Evolutionary conservation across 1,140 invertebrate species (phyloP), one percentile per base, ranked within the genome.

Genomic region (Tetraneura akinire): DNA sequence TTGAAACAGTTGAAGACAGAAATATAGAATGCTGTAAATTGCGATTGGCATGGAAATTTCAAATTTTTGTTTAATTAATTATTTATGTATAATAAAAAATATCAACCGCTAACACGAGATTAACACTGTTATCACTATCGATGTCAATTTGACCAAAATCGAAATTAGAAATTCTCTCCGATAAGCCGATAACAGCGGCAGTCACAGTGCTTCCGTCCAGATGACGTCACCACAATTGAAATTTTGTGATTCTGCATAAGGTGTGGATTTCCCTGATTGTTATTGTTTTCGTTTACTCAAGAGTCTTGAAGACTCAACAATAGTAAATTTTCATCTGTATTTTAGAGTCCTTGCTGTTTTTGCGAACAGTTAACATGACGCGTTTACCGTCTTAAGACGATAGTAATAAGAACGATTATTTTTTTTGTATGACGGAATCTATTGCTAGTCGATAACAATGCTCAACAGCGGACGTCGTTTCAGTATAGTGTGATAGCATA

Each of bases 241-340:
- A 29, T 57, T 76, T 9, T 11, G 73, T 60, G 53, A 78, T 78
- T 78, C 73, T 78, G 73, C 37, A n/a, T 16, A 78, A 78, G 73
- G 73, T 78, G 73, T 78, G 73, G 73, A 78, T 55, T 74, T 78
- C 32, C 55, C 73, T 11, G 55, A 49, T 60, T 78, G 73, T 78
- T 78, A 60, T 78, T 78, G 73, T 78, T 78, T 78, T 78, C 53
- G 32, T 74, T 55, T 13, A 13, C 16, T 45, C n/a, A 16, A n/a
- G n/a, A n/a, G n/a, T n/a, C 0, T 11, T n/a, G n/a, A 23, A 21
- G 62, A 21, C 14, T 10, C 13, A 60, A 16, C 14, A 57, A 11
- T 55, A 60, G 18, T 60, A 60, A 62, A n/a, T 32, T 68, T 21
- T 37, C 10, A n/a, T n/a, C 1, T 14, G 10, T n/a, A n/a, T n/a